phyloP scores from a whole-genome alignment of 1,140 invertebrate genomes.

The Thalassaphorura encarpata region DNA sequence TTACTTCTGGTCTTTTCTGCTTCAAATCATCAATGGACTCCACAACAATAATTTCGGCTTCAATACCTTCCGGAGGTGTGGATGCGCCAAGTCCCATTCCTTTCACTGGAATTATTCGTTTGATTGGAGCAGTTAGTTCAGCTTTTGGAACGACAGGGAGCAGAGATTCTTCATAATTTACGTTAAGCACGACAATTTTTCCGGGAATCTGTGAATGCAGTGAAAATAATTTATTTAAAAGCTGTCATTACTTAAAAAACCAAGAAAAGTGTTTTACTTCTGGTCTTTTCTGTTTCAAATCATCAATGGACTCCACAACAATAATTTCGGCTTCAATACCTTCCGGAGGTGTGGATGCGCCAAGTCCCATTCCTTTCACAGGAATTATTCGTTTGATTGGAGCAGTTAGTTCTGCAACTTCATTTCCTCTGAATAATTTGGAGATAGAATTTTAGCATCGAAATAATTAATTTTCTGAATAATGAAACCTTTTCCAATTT shows the following conservation, averaged over 20 bases:
- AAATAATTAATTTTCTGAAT: conserved; percentile 35
- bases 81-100: conserved; percentile 39
- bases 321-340: conserved; percentile 37
- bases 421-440: conserved; percentile 35
- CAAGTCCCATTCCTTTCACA: conserved; percentile 39
- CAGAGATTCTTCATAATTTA: no score
- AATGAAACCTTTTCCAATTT: not conserved
- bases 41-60: conserved; percentile 38
- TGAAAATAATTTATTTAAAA: no score
- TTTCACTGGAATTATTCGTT: conserved; percentile 36
- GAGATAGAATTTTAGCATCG: conserved; percentile 37
- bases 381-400: conserved; percentile 36
- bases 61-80: conserved; percentile 37
- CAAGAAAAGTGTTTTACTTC: not conserved
- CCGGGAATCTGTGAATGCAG: no score
- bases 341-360: conserved; percentile 37
- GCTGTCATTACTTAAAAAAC: conserved; percentile 1
- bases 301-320: conserved; percentile 40
- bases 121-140: conserved; percentile 36
- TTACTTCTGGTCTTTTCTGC: conserved; percentile 3
- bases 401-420: conserved; percentile 35
- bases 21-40: conserved; percentile 39
- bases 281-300: conserved; percentile 33
- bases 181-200: no score
- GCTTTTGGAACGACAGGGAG: no score